Evolutionary conservation across 2,113 vertebrate species (phyloP), one percentile per base, ranked within the genome.

Genomic region (Apteryx owenii): DNA sequence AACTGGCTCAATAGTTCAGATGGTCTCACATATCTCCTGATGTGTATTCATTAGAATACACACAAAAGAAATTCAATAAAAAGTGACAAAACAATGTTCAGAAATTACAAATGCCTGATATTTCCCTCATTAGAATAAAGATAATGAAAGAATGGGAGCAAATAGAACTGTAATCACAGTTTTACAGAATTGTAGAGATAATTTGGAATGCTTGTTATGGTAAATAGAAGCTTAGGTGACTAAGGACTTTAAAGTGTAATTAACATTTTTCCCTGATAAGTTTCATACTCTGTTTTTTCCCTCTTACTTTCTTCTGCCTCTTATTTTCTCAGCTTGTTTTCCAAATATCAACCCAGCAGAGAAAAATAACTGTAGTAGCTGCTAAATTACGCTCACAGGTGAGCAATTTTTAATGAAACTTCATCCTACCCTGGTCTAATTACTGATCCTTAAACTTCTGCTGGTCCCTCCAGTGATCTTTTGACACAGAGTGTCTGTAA

Each of bases 251-350:
- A 69, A 85, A 85, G 60, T 70, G 50, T 94, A 93, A 95, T 94
- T 96, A 94, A 87, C 88, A 33, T 92, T 93, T 93, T 93, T 20
- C 81, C 44, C 77, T 87, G 81, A 85, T 89, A 94, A 93, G 79
- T 50, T 73, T 93, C 64, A 40, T 64, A 64, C 69, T 87, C 38
- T 82, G 62, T 20, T 83, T 87, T 85, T 22, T 29, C 31, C 10
- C 3, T 65, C 46, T 85, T 86, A 18, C 36, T 85, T 93, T 86
- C 66, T 89, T 48, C 38, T 85, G 26, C 33, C 15, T 81, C 88
- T 69, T 94, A 86, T 84, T 97, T 90, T 85, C 89, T 58, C 85
- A 54, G 78, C 53, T 92, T 93, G 42, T 79, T 92, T 96, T 94
- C 36, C 15, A 44, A 72, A 75, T 94, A 61, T 54, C 23, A 53